Evolutionary conservation across 2,113 vertebrate species (phyloP), one percentile per base, ranked within the genome.

Genomic region (Chitala chitala): DNA sequence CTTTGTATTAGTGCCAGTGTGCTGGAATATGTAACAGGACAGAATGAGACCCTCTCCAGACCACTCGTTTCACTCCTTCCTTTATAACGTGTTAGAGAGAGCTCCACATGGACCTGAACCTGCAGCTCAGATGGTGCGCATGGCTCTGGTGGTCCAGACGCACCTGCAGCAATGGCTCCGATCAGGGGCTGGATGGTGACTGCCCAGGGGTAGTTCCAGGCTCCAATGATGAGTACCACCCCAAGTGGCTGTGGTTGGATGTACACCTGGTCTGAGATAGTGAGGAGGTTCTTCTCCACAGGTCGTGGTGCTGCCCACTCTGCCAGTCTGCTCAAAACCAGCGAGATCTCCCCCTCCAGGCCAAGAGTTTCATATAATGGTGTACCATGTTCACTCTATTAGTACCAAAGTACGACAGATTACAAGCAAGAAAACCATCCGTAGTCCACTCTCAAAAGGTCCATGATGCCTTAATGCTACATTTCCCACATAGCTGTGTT

Each of bases 121-220:
- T 36, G 38, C n/a, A 66, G 64, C 12, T 33, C 13, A 29, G 29
- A 7, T 5, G 17, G 59, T 8, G 3, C 1, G 22, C 6, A 8
- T n/a, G 26, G 44, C 5, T 8, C 31, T 7, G 20, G 12, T 2
- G 9, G 10, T n/a, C 51, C 4, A 55, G n/a, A 56, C 13, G 3
- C 13, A 73, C 96, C 96, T 80, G 96, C 94, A 1, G 95, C 95
- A 0, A 98, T 98, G 82, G 96, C 96, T 56, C 95, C 96, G 0
- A 98, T 77, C 64, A 99, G 82, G 0, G 96, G 96, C 29, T 91
- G 90, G 55, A 96, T 76, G 72, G 84, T 68, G 77, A 98, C 88
- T 0, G 85, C 79, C 10, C 96, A 92, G 1, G 96, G 96, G 80
- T 97, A 99, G 81, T 98, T 99, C 96, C 96, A 99, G 44, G 96